Percentiles rank a stretch among this genome's conserved stretches.
These are phyloP conservation scores for Delichon dasypus DNA, from an alignment of 2,797 vertebrate genomes.

Conservation along the genomic window DNA sequence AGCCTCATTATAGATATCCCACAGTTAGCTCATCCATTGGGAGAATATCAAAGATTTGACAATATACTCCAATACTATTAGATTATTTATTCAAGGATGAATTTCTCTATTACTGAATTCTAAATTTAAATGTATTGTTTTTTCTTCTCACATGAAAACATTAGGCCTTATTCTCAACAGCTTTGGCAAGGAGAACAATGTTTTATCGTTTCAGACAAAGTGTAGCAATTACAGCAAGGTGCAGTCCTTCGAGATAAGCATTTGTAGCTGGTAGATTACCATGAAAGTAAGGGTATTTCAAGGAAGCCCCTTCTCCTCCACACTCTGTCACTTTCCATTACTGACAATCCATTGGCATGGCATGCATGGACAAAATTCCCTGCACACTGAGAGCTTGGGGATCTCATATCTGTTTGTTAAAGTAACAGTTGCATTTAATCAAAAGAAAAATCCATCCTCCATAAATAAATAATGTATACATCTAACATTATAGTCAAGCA, in stretches of 20 bases:
- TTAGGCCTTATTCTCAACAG: neutral
- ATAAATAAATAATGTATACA: slow-evolving; percentile 73
- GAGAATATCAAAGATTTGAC: neutral
- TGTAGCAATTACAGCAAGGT: slow-evolving; percentile 33
- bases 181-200: neutral
- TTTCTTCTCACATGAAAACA: neutral
- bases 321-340: slow-evolving; percentile 64
- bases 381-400: slow-evolving; percentile 56
- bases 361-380: slow-evolving; percentile 50
- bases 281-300: slow-evolving; percentile 44
- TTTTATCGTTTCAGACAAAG: slow-evolving; percentile 32
- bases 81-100: slow-evolving; percentile 28
- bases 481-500: slow-evolving; percentile 61
- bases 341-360: slow-evolving; percentile 60
- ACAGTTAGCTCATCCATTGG: neutral
- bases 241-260: slow-evolving; percentile 35
- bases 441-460: slow-evolving; percentile 65
- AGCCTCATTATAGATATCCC: neutral
- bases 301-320: slow-evolving; percentile 3
- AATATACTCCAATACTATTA: neutral
- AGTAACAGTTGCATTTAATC: slow-evolving; percentile 73
- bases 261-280: slow-evolving; percentile 30
- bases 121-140: slow-evolving; percentile 1
- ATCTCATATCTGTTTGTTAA: slow-evolving; percentile 71
- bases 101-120: slow-evolving; percentile 17